Evolutionary conservation across 2,888 invertebrate genomes (phyloP), one percentile per base, ranked within the genome.

Genomic region (Drosophila parthenogenetica): DNA sequence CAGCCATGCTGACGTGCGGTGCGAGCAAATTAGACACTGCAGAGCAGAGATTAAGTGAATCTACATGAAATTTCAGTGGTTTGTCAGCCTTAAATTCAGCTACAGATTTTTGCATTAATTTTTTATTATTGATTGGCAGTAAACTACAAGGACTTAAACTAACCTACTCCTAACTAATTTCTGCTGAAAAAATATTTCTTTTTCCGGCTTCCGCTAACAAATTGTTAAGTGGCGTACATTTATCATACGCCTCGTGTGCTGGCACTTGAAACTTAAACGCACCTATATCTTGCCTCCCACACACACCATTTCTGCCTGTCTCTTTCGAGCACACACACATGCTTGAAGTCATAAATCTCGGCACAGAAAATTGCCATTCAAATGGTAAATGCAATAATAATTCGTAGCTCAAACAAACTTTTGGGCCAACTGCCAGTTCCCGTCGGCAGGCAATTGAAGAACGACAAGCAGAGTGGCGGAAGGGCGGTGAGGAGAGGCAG

Each of bases 361-460:
- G 58, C 51, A 55, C 51, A 48, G 54, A 35, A 61, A 54, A 73
- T 63, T 70, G 60, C 48, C 73, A 79, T 67, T 73, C 67, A 79
- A 79, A 79, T 73, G 65, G 60, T 53, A 85, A 81, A 82, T 82
- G 80, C 86, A 85, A 85, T 81, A 86, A 81, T 81, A 81, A 79
- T 77, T 79, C 82, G 77, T 66, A 68, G 64, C 64, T 70, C 73
- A 69, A 69, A 73, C 58, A 82, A 73, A 73, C 50, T 65, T 58
- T 57, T 54, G 40, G 58, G 51, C 59, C 63, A 54, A 70, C 62
- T 67, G 66, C 42, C 48, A 17, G 17, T 48, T 48, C 29, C 29
- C 48, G 29, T 29, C 50, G 68, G 54, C 48, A 50, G 16, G 19
- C 4, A 22, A 10, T 29, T 8, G 25, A 4, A 4, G 8, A 8